Percentiles rank a stretch among this genome's conserved stretches.
Evolutionary conservation across 2,113 vertebrate genomes (phyloP).

Genomic region (Garra rufa): DNA sequence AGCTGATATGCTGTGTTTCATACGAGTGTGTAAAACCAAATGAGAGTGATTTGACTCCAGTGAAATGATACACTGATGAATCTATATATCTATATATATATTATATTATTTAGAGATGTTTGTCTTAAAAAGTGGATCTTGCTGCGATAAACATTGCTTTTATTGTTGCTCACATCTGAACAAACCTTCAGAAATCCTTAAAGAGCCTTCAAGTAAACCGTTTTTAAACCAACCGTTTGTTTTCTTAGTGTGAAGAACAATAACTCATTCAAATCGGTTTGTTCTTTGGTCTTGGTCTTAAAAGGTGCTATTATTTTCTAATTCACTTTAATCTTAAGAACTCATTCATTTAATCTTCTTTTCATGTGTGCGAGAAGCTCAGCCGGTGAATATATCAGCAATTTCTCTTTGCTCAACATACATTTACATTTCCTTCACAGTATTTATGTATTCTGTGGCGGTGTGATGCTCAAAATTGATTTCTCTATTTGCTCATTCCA

Average conservation of each 20-base stretch:
- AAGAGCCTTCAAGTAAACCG: too few relatives aligned
- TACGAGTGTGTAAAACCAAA: background rate
- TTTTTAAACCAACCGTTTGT: too few relatives aligned
- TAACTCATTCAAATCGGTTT: background rate
- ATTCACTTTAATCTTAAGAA: background rate
- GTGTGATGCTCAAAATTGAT: background rate
- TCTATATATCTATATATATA: background rate
- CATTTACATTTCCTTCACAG: background rate
- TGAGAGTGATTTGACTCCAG: background rate
- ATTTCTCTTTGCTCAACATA: background rate
- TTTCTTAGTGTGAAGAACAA: too few relatives aligned
- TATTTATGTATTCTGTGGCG: background rate
- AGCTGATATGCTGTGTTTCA: slow-evolving; percentile 1
- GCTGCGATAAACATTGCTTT: too few relatives aligned
- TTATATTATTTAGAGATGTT: too few relatives aligned
- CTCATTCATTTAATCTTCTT: background rate
- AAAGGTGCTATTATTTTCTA: background rate
- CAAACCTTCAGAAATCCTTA: background rate
- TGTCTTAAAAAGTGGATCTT: background rate
- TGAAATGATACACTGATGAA: background rate
- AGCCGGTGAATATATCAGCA: background rate
- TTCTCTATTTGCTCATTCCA: background rate
- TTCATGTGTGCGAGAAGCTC: background rate
- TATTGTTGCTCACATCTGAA: background rate
- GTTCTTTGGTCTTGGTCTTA: background rate